phyloP scores from a whole-genome alignment of 2,797 vertebrate genomes.

The Gallinago stenura region DNA sequence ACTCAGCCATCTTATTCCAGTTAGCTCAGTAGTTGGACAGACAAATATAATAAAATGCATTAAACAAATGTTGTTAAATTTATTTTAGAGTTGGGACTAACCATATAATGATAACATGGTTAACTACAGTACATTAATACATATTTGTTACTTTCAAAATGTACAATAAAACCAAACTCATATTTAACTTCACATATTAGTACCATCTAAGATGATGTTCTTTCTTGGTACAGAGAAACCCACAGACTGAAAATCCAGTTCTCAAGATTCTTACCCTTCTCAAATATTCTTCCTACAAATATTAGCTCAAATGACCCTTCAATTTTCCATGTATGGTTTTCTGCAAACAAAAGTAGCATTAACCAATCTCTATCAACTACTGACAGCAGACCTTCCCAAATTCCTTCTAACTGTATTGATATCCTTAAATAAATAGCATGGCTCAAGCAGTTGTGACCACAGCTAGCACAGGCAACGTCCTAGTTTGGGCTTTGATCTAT shows the following conservation, averaged over 20 bases:
- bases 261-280: not conserved
- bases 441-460: fast-evolving
- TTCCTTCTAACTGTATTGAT: not conserved
- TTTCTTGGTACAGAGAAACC: not conserved
- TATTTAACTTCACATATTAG: not conserved
- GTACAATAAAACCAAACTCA: fast-evolving
- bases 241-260: not conserved
- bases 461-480: not conserved
- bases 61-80: not conserved
- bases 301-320: not conserved
- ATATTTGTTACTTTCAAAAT: not conserved
- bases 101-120: not conserved
- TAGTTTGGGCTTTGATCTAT: not conserved
- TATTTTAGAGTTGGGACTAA: not conserved
- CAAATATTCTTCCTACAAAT: not conserved
- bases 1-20: not conserved
- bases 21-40: not conserved
- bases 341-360: not conserved
- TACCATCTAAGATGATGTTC: not conserved
- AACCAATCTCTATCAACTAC: not conserved
- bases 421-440: not conserved
- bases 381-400: not conserved
- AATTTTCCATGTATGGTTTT: not conserved
- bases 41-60: not conserved
- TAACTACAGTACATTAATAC: not conserved